phyloP scores from a whole-genome alignment of 2,888 invertebrate genomes.

The Limulus polyphemus region DNA sequence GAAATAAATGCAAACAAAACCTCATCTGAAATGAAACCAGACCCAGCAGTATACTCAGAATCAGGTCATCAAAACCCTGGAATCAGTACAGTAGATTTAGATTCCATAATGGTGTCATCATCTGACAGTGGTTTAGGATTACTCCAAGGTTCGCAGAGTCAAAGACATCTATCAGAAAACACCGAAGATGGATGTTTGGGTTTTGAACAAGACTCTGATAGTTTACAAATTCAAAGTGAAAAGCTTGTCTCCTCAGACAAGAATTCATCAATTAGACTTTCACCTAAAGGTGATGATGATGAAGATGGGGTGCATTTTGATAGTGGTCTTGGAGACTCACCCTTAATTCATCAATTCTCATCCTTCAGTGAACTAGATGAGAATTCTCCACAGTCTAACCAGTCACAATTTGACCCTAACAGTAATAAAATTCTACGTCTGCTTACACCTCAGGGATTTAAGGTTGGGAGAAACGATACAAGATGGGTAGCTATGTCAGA shows the following conservation, averaged over 20 bases:
- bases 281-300: too few relatives aligned
- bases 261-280: neutral
- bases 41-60: neutral
- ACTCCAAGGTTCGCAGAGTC: too few relatives aligned
- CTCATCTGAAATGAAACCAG: slow-evolving; percentile 8
- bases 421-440: slow-evolving; percentile 2
- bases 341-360: neutral
- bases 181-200: neutral
- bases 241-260: too few relatives aligned
- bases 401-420: neutral
- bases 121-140: neutral
- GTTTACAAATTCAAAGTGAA: too few relatives aligned
- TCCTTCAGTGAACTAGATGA: slow-evolving; percentile 1
- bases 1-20: slow-evolving; percentile 40
- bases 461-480: too few relatives aligned
- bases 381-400: neutral
- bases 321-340: slow-evolving; percentile 1
- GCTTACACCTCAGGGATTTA: slow-evolving; percentile 1
- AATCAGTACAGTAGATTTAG: neutral
- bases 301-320: neutral
- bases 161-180: too few relatives aligned
- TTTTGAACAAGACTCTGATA: slow-evolving; percentile 2
- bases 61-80: neutral
- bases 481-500: neutral
- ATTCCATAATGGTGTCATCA: neutral